phyloP scores from a whole-genome alignment of 2,113 vertebrate species.

The Neofelis nebulosa region DNA sequence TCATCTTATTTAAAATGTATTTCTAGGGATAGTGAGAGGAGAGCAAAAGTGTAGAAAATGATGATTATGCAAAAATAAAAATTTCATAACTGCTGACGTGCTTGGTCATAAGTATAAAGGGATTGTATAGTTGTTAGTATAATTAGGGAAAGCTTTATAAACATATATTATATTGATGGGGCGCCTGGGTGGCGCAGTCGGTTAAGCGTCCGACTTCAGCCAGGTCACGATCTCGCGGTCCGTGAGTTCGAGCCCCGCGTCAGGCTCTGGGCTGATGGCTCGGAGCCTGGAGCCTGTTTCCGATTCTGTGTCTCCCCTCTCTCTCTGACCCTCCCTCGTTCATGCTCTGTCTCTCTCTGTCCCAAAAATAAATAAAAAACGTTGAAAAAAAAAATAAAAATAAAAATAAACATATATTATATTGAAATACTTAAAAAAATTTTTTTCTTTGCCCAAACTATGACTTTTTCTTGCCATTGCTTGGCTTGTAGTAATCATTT shows the following conservation, averaged over 20 bases:
- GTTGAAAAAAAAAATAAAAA: too few relatives aligned
- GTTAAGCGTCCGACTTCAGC: too few relatives aligned
- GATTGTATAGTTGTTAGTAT: not conserved
- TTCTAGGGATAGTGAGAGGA: constrained; percentile 4
- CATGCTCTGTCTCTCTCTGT: too few relatives aligned
- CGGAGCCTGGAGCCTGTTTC: too few relatives aligned
- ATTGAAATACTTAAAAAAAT: not conserved
- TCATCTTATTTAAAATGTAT: constrained; percentile 2
- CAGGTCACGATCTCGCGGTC: too few relatives aligned
- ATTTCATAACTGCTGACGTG: not conserved
- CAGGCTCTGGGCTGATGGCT: too few relatives aligned
- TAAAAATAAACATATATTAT: not conserved
- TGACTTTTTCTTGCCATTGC: not conserved
- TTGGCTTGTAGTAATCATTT: constrained; percentile 31
- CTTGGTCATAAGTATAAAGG: not conserved
- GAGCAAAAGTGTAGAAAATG: not conserved
- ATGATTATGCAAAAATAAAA: constrained; percentile 10
- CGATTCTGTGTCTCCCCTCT: too few relatives aligned
- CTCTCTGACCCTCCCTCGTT: too few relatives aligned
- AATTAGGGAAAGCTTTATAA: constrained; percentile 13
- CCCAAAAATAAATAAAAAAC: too few relatives aligned
- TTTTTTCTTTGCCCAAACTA: constrained; percentile 15
- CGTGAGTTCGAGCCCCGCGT: too few relatives aligned
- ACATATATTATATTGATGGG: not conserved
- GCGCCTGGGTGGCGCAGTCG: too few relatives aligned